These are phyloP conservation scores for Eulemur coronatus DNA, from an alignment of 2,797 vertebrate species.

Conservation along the genomic window DNA sequence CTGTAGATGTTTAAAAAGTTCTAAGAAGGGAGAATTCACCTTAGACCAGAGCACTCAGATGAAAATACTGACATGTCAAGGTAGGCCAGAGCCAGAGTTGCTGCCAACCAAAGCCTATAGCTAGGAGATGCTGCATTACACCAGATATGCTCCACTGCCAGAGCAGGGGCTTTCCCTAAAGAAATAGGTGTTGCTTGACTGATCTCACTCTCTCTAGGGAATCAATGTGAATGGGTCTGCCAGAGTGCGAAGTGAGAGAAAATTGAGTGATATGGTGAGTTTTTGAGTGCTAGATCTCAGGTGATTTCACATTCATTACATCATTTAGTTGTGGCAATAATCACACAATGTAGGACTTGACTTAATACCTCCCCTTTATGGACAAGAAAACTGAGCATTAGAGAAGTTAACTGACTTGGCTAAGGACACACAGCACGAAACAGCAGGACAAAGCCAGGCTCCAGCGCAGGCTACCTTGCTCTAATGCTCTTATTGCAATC, in stretches of 20 bases:
- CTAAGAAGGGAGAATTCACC: neutral
- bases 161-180: neutral
- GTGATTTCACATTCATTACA: neutral
- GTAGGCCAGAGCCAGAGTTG: neutral
- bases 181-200: rapidly evolving
- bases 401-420: neutral
- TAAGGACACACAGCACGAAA: no score
- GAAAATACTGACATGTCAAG: neutral
- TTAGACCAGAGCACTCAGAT: no score
- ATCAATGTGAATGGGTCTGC: no score
- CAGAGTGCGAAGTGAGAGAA: neutral
- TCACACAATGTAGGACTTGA: neutral
- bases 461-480: rapidly evolving
- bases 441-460: neutral
- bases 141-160: no score
- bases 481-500: rapidly evolving
- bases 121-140: no score
- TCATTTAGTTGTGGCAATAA: rapidly evolving
- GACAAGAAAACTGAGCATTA: neutral
- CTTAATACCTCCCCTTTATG: neutral
- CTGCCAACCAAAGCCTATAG: neutral
- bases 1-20: neutral
- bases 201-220: neutral
- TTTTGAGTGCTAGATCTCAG: neutral
- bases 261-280: neutral